phyloP scores from a whole-genome alignment of 2,797 vertebrate species.

The Pseudochirops cupreus region DNA sequence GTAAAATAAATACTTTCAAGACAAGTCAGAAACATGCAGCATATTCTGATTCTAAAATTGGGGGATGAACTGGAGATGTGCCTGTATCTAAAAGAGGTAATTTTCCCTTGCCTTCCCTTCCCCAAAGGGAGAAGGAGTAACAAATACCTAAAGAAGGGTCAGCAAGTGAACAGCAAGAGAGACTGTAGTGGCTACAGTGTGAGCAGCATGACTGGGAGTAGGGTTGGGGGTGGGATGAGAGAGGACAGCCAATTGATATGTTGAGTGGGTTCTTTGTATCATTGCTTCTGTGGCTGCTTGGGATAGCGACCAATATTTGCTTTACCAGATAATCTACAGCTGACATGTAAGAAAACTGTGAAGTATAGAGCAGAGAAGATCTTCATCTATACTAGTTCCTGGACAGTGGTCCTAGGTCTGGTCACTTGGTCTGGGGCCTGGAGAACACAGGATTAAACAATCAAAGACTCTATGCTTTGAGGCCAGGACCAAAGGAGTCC shows the following conservation, averaged over 20 bases:
- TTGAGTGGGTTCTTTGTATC: neutral
- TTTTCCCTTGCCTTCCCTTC: neutral
- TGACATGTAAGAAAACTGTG: neutral
- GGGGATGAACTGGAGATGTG: neutral
- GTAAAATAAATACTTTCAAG: neutral
- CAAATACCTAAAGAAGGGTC: neutral
- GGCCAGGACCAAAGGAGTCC: neutral
- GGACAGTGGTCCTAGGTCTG: neutral
- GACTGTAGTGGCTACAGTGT: neutral
- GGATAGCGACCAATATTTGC: neutral
- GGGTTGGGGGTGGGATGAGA: neutral
- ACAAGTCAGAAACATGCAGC: neutral
- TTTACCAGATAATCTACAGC: neutral
- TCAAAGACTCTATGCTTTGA: neutral
- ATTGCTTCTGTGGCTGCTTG: neutral
- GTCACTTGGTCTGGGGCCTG: neutral
- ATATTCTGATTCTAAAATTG: neutral
- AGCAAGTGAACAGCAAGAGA: neutral
- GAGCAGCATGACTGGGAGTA: neutral
- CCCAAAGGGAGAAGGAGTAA: neutral
- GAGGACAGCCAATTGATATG: neutral
- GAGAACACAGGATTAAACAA: neutral
- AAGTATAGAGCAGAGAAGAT: neutral
- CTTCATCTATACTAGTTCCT: neutral
- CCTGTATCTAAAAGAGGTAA: neutral